Conservation (phyloP, 2,797 vertebrate species). For the Cossypha dichroa region DNA sequence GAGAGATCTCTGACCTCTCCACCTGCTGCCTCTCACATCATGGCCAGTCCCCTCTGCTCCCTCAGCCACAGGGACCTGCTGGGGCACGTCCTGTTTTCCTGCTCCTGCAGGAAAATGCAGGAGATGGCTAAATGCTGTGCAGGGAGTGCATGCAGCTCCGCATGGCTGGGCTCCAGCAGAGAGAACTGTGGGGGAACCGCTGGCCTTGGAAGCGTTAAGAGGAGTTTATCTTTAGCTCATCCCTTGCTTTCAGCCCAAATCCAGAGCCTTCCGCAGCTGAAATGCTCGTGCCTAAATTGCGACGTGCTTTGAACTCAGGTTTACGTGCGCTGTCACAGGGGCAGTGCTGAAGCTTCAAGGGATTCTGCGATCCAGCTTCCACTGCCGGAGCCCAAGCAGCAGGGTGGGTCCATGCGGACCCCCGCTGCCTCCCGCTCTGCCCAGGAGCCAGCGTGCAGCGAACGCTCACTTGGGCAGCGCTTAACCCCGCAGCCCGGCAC, state of each 20-base stretch:
- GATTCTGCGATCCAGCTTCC: neutral
- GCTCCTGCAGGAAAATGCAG: neutral
- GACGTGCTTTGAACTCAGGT: neutral
- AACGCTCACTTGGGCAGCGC: neutral
- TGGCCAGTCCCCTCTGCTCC: neutral
- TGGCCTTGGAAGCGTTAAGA: neutral
- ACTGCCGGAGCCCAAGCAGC: rapidly evolving
- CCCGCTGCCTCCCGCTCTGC: neutral
- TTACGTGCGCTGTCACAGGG: rapidly evolving
- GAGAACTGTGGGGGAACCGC: neutral
- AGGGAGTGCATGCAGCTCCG: too few relatives aligned
- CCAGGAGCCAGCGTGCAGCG: neutral
- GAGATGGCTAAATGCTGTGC: neutral
- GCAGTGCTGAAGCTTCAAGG: neutral
- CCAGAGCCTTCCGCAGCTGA: neutral
- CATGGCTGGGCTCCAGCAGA: neutral
- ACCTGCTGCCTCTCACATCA: neutral
- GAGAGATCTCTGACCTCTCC: neutral
- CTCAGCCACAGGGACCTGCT: rapidly evolving
- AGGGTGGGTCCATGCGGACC: neutral
- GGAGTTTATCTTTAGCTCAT: neutral
- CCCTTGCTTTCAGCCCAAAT: neutral
- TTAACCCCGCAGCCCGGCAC: neutral
- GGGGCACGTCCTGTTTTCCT: rapidly evolving
- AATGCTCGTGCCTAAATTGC: neutral